Base-by-base conservation (phyloP, 2,797 vertebrate species). In the Fratercula arctica region DNA sequence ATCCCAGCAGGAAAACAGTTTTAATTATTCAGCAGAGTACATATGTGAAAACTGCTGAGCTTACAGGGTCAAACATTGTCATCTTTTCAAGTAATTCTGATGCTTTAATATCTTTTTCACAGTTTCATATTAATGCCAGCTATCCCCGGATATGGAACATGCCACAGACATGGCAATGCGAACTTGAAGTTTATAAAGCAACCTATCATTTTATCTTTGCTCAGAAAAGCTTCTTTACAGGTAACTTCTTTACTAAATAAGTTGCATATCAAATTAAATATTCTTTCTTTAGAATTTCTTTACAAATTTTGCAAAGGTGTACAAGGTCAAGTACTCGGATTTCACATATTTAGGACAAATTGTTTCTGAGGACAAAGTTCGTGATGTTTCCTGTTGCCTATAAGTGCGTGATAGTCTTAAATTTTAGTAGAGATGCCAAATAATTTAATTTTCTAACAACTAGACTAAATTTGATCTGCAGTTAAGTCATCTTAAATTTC, bases 151-250 rank as follows among this genome's bases (percentile, higher is more conserved):
- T 99, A 50, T 99, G 99, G 99, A 99, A 99, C 97, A 99, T 99
- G 99, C 99, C 99, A 16, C 99, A 99, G 98, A 98, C 98, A 1
- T 99, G 99, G 99, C 99, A 99, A 81, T 99, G 99, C 63, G 99
- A 99, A 97, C 98, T 99, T 10, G 99, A 99, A 95, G 99, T 99
- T 83, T 99, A 99, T 97, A 99, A 99, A 97, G 99, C 99, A 89
- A 99, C 99, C 4, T 99, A 99, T 94, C 99, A 99, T 95, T 99
- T 99, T 96, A 99, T 99, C 97, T 99, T 99, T 87, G 99, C 99
- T 78, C 99, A 99, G 97, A 99, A 99, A 96, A 99, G 99, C 98
- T 99, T 99, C 97, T 99, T 99, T 96, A 98, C 99, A 87, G 99
- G 99, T 99, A 98, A 98, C 69, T 64, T 84, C 63, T 72, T 87